A percentile compares a stretch with the other conserved stretches of the same genome.
Conservation (phyloP, 2,797 vertebrate genomes). For the Pteropus rufus region DNA sequence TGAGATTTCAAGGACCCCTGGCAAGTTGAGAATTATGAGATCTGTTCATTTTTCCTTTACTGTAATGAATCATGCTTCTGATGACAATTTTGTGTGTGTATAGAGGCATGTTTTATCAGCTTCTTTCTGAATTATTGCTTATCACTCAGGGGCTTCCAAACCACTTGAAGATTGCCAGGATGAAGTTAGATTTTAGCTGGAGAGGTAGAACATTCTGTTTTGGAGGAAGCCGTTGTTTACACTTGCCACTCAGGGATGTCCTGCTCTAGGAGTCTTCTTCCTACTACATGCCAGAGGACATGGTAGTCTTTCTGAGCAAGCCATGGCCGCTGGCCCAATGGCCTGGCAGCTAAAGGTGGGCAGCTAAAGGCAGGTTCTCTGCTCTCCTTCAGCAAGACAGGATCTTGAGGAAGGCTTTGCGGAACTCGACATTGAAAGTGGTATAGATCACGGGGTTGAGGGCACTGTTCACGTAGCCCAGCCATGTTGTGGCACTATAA, state of each 20-base stretch:
- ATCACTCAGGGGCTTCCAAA: background rate
- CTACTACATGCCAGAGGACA: background rate
- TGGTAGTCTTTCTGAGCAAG: background rate
- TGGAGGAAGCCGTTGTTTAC: conserved; percentile 1
- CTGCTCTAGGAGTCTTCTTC: conserved; percentile 22
- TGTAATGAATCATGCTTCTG: conserved; percentile 19
- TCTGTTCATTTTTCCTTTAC: conserved; percentile 47
- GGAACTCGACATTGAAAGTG: conserved; percentile 95
- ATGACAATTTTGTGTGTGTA: background rate
- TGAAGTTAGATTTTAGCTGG: conserved; percentile 44
- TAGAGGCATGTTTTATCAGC: background rate
- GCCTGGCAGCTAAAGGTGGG: background rate
- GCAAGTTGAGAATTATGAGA: conserved; percentile 25
- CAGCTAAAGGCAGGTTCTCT: background rate
- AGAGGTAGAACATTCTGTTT: conserved; percentile 41
- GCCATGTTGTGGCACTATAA: conserved; percentile 95
- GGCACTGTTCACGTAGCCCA: conserved; percentile 95
- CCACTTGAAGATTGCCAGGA: conserved; percentile 4
- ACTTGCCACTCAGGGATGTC: background rate
- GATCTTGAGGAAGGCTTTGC: conserved; percentile 96
- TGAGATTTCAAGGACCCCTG: conserved; percentile 55
- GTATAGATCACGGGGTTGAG: conserved; percentile 97
- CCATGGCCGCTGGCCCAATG: background rate
- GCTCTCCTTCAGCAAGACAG: conserved; percentile 88
- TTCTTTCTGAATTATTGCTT: conserved; percentile 65